Conservation (phyloP, 1,140 invertebrate genomes). For the Leptinotarsa lineolata region DNA sequence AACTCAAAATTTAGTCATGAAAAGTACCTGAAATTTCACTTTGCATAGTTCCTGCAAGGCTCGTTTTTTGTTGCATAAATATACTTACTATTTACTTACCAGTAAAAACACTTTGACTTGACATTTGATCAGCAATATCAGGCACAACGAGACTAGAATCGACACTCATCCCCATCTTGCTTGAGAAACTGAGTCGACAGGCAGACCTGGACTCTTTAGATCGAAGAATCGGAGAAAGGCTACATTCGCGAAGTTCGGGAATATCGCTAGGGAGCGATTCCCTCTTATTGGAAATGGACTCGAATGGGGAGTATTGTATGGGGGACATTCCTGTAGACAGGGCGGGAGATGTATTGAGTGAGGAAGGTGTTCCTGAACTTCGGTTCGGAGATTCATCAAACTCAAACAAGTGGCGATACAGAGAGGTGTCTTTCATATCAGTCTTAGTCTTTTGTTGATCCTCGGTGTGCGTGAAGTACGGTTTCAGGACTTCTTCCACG, state of each 20-base stretch:
- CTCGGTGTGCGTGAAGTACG: constrained; percentile 62
- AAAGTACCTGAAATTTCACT: too few species aligned
- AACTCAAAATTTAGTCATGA: too few species aligned
- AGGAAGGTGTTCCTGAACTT: constrained; percentile 12
- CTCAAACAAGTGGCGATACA: constrained; percentile 50
- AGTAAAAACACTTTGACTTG: constrained; percentile 16
- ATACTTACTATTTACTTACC: neutral
- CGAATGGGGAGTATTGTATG: constrained; percentile 37
- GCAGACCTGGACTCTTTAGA: constrained; percentile 32
- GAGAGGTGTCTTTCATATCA: constrained; percentile 30
- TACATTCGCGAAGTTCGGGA: constrained; percentile 44
- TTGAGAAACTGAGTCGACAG: constrained; percentile 41
- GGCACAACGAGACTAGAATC: constrained; percentile 46
- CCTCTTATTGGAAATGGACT: constrained; percentile 18
- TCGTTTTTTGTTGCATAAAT: too few species aligned
- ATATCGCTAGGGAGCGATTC: constrained; percentile 29
- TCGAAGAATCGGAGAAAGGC: constrained; percentile 45
- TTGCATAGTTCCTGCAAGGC: too few species aligned
- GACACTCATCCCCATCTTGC: constrained; percentile 43
- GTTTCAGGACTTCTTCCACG: constrained; percentile 64
- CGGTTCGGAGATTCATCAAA: constrained; percentile 30
- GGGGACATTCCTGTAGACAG: constrained; percentile 44
- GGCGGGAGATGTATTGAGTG: constrained; percentile 36
- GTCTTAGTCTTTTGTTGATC: constrained; percentile 39
- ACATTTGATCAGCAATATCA: constrained; percentile 36